Evolutionary conservation across 1,140 invertebrate species (phyloP), one percentile per base, ranked within the genome.

Genomic region (Trichonephila clavata): DNA sequence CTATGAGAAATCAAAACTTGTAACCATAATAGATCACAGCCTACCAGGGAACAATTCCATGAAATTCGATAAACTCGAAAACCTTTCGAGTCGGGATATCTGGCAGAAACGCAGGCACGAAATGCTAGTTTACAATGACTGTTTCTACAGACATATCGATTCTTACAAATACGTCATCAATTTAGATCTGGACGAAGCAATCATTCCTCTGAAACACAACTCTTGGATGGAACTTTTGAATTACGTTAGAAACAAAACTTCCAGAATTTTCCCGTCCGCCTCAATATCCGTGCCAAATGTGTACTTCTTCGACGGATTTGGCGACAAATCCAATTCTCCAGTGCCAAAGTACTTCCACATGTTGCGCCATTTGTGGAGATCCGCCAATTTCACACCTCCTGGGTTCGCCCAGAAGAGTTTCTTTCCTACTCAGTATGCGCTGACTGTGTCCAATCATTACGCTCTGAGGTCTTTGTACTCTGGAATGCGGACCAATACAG

Each of bases 391-490:
- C 24, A 97, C 97, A 94, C 96, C 96, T 7, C 96, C 96, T 94
- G 97, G 97, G 14, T 96, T 97, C 90, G 97, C 97, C 71, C 97
- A 97, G 14, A 98, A 98, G 95, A 97, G 97, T 95, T 97, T 97
- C 95, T 96, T 97, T 92, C 96, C 96, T 20, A 97, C 97, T 3
- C 96, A 96, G 87, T 97, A 96, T 77, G 96, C 97, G 50, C 95
- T 97, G 94, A 97, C 96, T 59, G 97, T 97, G 86, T 97, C 97
- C 95, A 98, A 98, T 95, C 97, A 98, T 95, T 98, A 97, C 94
- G 97, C 97, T 3, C 95, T 98, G 84, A 96, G 96, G 80, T 96
- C 96, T 68, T 94, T 97, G 16, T 96, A 96, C 92, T 96, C 96
- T 10, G 96, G 96, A 7, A 96, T 96, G 2, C 96, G 96, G 92